Evolutionary conservation across 2,113 vertebrate genomes (phyloP).

Genomic region (Burhinus bistriatus): DNA sequence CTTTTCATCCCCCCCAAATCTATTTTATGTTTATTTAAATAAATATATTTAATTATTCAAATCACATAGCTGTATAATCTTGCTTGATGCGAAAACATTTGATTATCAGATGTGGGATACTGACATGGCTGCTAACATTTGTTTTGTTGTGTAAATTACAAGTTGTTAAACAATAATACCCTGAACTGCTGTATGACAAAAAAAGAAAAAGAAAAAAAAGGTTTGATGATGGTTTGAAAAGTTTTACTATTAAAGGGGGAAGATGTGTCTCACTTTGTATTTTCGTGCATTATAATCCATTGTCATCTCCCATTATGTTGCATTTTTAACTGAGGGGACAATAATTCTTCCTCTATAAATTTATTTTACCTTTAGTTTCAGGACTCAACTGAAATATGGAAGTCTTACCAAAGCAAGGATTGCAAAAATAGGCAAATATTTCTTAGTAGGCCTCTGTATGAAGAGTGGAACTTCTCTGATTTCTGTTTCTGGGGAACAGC

Average conservation of each 20-base stretch:
- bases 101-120: slow-evolving; percentile 37
- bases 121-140: slow-evolving; percentile 40
- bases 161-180: neutral
- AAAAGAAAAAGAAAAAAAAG: neutral
- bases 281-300: neutral
- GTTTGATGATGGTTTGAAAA: neutral
- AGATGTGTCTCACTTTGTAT: neutral
- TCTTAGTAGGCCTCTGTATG: neutral
- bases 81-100: slow-evolving; percentile 4
- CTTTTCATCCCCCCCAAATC: neutral
- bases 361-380: neutral
- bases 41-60: slow-evolving; percentile 69
- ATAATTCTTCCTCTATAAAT: neutral
- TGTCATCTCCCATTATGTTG: neutral
- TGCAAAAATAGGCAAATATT: neutral
- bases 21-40: slow-evolving; percentile 62
- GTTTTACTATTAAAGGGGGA: neutral
- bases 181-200: neutral
- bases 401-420: neutral
- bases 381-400: neutral
- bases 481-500: neutral
- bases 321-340: neutral
- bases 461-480: neutral
- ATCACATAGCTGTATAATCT: slow-evolving; percentile 43
- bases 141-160: slow-evolving; percentile 55